Base-by-base conservation (phyloP, 1,140 invertebrate species). In the Drosophila parvula region DNA sequence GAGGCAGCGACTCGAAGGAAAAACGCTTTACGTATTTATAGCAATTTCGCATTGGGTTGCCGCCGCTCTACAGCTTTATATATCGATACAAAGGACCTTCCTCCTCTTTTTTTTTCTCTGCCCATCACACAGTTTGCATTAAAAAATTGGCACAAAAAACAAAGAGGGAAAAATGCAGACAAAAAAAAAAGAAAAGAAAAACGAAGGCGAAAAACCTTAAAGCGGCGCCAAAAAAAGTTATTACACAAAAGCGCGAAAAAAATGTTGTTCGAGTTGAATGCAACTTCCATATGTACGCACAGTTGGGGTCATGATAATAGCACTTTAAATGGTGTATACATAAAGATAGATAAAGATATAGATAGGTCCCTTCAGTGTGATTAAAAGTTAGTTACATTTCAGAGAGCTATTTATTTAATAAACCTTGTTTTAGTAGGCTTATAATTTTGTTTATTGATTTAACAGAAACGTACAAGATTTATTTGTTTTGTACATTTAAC, bases 11-110 rank as follows among this genome's bases (percentile, higher is more conserved):
- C 73, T 77, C 67, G 41, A 71, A 85, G 81, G 81, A 75, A 82
- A 78, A 82, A 86, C 68, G 81, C 53, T 84, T 76, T 84, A 71
- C 61, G 79, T 79, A 88, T 88, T 83, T 85, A 81, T 84, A 63
- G 83, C 83, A 69, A 57, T 51, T 71, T 65, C 74, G 38, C 68
- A 50, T 75, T 74, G 67, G 68, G 50, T 14, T 43, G 62, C 36
- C 30, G 22, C 48, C 41, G 41, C 64, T 59, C 57, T 51, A 30
- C 60, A 59, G 63, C 74, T 70, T 79, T 75, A 62, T 70, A 79
- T 80, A 80, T 88, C 75, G 81, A 89, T 80, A 89, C 74, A 88
- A 63, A 74, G 63, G 64, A 38, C 34, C 58, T 36, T 38, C 45
- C 61, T 48, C 47, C 0, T 22, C 5, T 9, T 12, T 63, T 28